phyloP scores from a whole-genome alignment of 2,888 invertebrate genomes.

The Hanleya hanleyi region DNA sequence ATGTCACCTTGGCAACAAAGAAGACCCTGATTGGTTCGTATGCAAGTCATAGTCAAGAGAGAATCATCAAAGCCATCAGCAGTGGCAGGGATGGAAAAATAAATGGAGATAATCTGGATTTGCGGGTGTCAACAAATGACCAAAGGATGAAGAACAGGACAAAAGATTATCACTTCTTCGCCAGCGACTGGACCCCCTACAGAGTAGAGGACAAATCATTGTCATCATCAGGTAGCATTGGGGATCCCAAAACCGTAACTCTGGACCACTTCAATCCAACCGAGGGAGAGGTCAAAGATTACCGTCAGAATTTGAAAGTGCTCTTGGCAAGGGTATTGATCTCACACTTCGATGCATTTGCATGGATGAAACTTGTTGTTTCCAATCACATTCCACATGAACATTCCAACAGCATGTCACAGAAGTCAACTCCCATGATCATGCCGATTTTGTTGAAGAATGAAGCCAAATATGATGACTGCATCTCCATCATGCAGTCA shows the following conservation, averaged over 20 bases:
- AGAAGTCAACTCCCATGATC: not conserved
- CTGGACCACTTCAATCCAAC: slow-evolving; percentile 4
- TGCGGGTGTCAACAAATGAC: slow-evolving; percentile 31
- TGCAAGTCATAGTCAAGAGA: too few relatives aligned
- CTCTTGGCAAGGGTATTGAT: not conserved
- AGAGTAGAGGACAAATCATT: not conserved
- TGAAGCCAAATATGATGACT: slow-evolving; percentile 29
- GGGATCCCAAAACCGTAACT: not conserved
- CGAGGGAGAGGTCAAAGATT: not conserved
- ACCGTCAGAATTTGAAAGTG: slow-evolving; percentile 1
- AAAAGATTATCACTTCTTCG: slow-evolving; percentile 32
- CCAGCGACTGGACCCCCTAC: slow-evolving; percentile 17
- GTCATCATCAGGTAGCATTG: not conserved
- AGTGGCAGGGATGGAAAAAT: slow-evolving; percentile 28
- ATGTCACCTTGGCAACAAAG: too few relatives aligned
- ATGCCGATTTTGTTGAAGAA: slow-evolving; percentile 30
- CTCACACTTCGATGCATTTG: not conserved
- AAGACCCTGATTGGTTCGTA: too few relatives aligned
- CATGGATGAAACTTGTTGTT: slow-evolving; percentile 17
- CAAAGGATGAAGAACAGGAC: slow-evolving; percentile 23
- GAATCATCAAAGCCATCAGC: slow-evolving; percentile 5
- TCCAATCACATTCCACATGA: slow-evolving; percentile 20
- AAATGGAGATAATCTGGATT: slow-evolving; percentile 35
- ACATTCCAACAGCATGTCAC: slow-evolving; percentile 10
- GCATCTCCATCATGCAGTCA: slow-evolving; percentile 19